Conservation (phyloP, 2,797 vertebrate genomes). For the Sebastes oblongus region DNA sequence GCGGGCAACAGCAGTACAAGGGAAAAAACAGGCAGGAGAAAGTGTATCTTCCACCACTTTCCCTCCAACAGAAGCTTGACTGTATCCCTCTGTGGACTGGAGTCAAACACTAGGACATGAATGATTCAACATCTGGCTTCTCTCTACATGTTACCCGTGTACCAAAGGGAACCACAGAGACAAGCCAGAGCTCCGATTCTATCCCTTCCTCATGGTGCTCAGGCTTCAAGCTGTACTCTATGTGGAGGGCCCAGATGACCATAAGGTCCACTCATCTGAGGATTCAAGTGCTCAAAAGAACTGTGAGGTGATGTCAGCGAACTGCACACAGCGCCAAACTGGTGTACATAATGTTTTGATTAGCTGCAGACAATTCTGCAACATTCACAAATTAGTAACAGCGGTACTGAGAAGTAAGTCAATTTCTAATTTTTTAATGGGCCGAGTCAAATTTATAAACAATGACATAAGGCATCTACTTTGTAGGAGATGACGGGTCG, state of each 20-base stretch:
- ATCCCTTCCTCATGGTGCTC: not conserved
- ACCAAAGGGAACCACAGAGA: slow-evolving; percentile 24
- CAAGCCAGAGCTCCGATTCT: slow-evolving; percentile 11
- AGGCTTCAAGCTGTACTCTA: not conserved
- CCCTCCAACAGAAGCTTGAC: slow-evolving; percentile 12
- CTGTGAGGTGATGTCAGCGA: not conserved
- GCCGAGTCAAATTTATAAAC: not conserved
- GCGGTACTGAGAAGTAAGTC: not conserved
- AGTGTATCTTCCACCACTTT: slow-evolving; percentile 9
- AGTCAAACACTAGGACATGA: slow-evolving; percentile 66
- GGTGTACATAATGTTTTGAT: not conserved
- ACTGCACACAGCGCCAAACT: no score
- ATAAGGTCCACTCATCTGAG: not conserved
- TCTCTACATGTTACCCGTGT: slow-evolving; percentile 19
- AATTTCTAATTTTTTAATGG: not conserved
- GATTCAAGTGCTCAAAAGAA: not conserved
- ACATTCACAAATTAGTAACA: not conserved
- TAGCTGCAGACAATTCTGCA: not conserved
- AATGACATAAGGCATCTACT: not conserved
- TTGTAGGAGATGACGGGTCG: not conserved
- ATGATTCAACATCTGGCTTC: slow-evolving; percentile 67
- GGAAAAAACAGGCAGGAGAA: not conserved
- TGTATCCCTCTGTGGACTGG: slow-evolving; percentile 28
- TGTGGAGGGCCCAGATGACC: not conserved
- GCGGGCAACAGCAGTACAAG: not conserved